Conservation (phyloP, 2,113 vertebrate genomes). For the Zosterops borbonicus region DNA sequence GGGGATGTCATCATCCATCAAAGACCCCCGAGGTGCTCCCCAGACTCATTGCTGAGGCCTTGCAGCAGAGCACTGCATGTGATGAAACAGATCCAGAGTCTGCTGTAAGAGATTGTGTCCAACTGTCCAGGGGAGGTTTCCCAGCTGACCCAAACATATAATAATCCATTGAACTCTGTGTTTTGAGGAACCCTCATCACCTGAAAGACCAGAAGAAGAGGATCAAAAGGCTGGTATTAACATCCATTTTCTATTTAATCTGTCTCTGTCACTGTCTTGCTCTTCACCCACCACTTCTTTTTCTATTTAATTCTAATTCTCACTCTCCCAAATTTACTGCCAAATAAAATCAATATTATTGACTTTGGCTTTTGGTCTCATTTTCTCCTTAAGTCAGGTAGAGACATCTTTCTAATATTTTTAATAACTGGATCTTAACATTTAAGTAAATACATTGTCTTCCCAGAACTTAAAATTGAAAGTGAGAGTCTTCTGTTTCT, state of each 20-base stretch:
- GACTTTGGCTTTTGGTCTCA: not conserved
- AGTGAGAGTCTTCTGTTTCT: not conserved
- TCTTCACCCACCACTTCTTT: not conserved
- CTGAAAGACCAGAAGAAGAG: not conserved
- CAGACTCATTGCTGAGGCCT: not conserved
- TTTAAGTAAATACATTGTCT: not conserved
- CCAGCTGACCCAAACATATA: not conserved
- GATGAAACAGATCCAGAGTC: too few relatives aligned
- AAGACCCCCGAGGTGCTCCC: accelerated
- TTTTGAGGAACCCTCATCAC: not conserved
- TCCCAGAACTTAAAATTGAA: not conserved
- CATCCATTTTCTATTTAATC: not conserved
- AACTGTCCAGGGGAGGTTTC: too few relatives aligned
- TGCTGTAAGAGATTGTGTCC: too few relatives aligned
- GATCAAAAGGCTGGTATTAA: accelerated
- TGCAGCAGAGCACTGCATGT: accelerated
- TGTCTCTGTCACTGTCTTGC: not conserved
- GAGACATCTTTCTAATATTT: not conserved
- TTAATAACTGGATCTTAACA: not conserved
- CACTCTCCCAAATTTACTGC: not conserved
- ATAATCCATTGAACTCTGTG: not conserved
- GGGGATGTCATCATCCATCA: too few relatives aligned
- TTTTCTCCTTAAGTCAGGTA: not conserved
- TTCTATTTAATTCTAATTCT: not conserved
- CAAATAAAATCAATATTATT: not conserved